These are phyloP conservation scores for Neosilurus mollespiculum DNA, from an alignment of 2,797 vertebrate genomes.

Conservation along the genomic window DNA sequence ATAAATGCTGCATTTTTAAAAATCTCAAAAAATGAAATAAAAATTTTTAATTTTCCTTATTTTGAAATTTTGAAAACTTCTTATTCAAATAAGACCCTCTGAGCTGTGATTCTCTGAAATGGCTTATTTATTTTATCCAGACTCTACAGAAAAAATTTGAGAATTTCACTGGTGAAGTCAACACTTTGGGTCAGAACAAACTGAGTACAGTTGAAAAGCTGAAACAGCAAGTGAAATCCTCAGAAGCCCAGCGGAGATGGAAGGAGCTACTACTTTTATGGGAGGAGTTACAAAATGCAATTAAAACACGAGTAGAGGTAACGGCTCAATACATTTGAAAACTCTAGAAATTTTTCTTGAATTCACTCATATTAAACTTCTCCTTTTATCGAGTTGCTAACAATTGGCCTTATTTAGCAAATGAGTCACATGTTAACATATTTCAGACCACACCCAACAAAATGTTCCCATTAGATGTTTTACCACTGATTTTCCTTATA, in stretches of 20 bases:
- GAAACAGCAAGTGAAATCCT: constrained; percentile 63
- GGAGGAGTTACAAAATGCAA: constrained; percentile 74
- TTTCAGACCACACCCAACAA: not conserved
- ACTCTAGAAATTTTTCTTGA: not conserved
- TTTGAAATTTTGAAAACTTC: too few relatives aligned
- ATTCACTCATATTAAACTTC: not conserved
- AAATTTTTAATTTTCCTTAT: too few relatives aligned
- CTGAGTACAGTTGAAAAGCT: constrained; percentile 71
- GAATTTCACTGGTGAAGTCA: constrained; percentile 78
- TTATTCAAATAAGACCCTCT: too few relatives aligned
- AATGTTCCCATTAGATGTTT: not conserved
- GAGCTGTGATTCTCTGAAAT: not conserved
- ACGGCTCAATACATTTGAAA: not conserved
- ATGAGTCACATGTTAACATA: not conserved
- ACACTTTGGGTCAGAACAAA: constrained; percentile 75
- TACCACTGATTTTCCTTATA: not conserved
- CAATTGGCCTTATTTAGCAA: not conserved
- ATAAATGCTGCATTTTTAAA: not conserved
- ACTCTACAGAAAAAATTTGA: constrained; percentile 82
- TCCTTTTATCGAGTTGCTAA: not conserved
- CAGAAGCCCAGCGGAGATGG: constrained; percentile 67
- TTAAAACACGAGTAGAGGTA: constrained; percentile 78
- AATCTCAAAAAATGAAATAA: too few relatives aligned
- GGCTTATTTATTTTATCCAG: constrained; percentile 59
- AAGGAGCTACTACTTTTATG: constrained; percentile 70